phyloP scores from a whole-genome alignment of 2,113 vertebrate species.

The Silurus glanis region DNA sequence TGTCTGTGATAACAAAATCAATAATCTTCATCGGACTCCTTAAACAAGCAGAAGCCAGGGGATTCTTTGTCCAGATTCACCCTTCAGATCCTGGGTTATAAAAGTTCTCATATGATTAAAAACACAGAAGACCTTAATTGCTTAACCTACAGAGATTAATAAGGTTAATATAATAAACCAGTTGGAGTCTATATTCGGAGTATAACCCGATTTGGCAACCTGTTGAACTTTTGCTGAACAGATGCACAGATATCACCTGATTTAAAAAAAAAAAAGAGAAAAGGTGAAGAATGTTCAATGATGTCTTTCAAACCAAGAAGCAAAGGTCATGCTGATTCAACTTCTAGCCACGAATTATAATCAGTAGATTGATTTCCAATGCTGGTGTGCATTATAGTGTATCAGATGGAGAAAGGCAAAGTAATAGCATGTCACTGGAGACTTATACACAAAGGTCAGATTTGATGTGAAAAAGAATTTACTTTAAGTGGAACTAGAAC shows the following conservation, averaged over 20 bases:
- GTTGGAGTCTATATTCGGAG: background rate
- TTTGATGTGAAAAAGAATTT: background rate
- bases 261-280: background rate
- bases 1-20: background rate
- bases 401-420: background rate
- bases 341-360: background rate
- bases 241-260: background rate
- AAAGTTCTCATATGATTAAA: background rate
- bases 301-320: background rate
- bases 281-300: background rate
- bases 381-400: background rate
- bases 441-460: background rate
- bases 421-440: background rate
- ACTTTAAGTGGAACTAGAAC: background rate
- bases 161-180: background rate
- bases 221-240: background rate
- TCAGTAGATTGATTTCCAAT: background rate
- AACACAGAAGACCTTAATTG: background rate
- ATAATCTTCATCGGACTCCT: background rate
- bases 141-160: background rate
- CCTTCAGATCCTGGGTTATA: conserved; percentile 8
- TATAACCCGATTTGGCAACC: background rate
- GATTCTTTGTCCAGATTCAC: background rate
- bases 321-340: background rate
- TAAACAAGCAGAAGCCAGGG: background rate